Evolutionary conservation across 1,140 invertebrate species (phyloP).

Genomic region (Dendroctonus valens): DNA sequence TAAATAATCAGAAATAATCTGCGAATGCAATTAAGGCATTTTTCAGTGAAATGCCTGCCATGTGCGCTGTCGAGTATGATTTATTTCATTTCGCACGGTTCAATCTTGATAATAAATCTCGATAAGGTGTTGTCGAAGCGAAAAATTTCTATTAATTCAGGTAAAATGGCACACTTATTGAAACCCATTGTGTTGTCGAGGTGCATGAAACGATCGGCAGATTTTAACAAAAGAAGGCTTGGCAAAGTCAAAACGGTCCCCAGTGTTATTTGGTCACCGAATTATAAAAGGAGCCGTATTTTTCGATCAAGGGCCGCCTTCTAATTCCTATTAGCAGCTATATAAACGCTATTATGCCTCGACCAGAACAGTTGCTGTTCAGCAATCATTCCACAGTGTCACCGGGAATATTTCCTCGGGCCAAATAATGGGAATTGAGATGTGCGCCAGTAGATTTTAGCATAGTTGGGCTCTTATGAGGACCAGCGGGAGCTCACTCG

Average conservation of each 20-base stretch:
- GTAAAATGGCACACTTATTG: slow-evolving; percentile 32
- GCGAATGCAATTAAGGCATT: no score
- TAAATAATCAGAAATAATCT: no score
- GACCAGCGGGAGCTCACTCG: slow-evolving; percentile 31
- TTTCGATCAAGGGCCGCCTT: slow-evolving; percentile 37
- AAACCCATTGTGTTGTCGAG: slow-evolving; percentile 24
- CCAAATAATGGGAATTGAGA: slow-evolving; percentile 35
- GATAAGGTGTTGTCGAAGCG: slow-evolving; percentile 11
- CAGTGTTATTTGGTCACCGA: slow-evolving; percentile 21
- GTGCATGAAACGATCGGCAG: slow-evolving; percentile 28
- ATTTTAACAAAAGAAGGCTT: slow-evolving; percentile 14
- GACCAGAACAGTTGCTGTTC: slow-evolving; percentile 25
- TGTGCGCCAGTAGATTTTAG: slow-evolving; percentile 21
- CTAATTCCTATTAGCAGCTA: slow-evolving; percentile 27
- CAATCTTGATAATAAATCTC: neutral
- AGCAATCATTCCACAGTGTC: slow-evolving; percentile 37
- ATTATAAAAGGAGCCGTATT: slow-evolving; percentile 31
- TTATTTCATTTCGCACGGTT: neutral
- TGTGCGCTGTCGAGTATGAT: no score
- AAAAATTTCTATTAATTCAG: slow-evolving; percentile 22
- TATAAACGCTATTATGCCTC: slow-evolving; percentile 22
- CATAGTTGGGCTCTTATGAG: slow-evolving; percentile 17
- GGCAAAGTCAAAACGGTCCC: slow-evolving; percentile 15
- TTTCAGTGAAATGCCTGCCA: no score
- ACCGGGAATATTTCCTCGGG: slow-evolving; percentile 34